phyloP scores from a whole-genome alignment of 2,113 vertebrate species.

The Otus sunia region DNA sequence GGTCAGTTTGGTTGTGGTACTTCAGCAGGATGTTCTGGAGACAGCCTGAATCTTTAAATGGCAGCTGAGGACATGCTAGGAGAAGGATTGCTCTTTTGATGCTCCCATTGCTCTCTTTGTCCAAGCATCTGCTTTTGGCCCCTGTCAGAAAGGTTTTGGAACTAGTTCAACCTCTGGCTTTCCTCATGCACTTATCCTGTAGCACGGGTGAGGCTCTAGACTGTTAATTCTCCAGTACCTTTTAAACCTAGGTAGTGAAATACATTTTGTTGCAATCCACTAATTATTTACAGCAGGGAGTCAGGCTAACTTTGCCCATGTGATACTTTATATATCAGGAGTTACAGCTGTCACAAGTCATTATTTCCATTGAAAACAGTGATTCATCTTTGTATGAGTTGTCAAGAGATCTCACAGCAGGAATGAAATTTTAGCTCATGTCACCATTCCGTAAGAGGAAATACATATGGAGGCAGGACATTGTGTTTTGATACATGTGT shows the following conservation, averaged over 20 bases:
- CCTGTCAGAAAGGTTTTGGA: neutral
- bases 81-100: neutral
- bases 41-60: neutral
- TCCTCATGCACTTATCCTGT: neutral
- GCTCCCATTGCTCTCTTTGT: neutral
- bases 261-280: slow-evolving; percentile 39
- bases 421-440: slow-evolving; percentile 62
- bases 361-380: slow-evolving; percentile 70
- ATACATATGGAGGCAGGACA: slow-evolving; percentile 1
- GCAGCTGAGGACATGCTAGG: neutral
- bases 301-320: slow-evolving; percentile 19
- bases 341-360: slow-evolving; percentile 44
- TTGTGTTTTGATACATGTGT: neutral
- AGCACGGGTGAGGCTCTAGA: neutral
- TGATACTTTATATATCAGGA: slow-evolving; percentile 30
- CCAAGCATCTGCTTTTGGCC: neutral
- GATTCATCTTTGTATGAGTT: slow-evolving; percentile 66
- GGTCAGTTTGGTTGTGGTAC: neutral
- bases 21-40: neutral
- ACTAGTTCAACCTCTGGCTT: neutral
- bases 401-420: slow-evolving; percentile 45
- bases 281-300: slow-evolving; percentile 41
- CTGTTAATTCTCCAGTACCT: neutral
- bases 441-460: slow-evolving; percentile 56
- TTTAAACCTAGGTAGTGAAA: slow-evolving; percentile 31